Percentiles rank a stretch among this genome's conserved stretches.
Evolutionary conservation across 2,888 invertebrate species (phyloP).

Genomic region (Scaptomyza reducta): DNA sequence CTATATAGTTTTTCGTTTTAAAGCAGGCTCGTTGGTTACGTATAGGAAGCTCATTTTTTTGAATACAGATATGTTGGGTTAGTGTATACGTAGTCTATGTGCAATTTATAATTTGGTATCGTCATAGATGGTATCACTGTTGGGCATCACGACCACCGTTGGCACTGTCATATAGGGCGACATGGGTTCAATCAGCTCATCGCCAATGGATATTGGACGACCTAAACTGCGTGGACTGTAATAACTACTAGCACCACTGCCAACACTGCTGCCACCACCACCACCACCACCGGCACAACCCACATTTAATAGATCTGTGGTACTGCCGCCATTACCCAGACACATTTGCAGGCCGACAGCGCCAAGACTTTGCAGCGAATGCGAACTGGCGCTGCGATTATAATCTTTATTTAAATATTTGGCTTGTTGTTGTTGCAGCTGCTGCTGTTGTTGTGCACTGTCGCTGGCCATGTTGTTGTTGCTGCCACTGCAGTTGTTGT

Average conservation of each 20-base stretch:
- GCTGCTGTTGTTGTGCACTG: constrained; percentile 41
- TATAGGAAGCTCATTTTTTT: constrained; percentile 49
- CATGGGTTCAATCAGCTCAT: constrained; percentile 68
- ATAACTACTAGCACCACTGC: constrained; percentile 42
- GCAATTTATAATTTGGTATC: constrained; percentile 82
- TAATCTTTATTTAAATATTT: constrained; percentile 75
- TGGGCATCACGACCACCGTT: constrained; percentile 83
- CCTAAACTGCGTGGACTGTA: constrained; percentile 33
- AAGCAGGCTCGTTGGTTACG: constrained; percentile 21
- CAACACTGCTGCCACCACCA: constrained; percentile 41
- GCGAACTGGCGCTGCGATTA: constrained; percentile 81
- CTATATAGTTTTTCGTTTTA: neutral
- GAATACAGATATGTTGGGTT: constrained; percentile 57
- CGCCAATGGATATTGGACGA: constrained; percentile 62
- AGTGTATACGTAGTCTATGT: neutral
- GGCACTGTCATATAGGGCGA: constrained; percentile 63
- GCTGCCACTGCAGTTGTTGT: constrained; percentile 59
- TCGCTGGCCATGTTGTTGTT: constrained; percentile 43
- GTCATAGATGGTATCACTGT: constrained; percentile 75
- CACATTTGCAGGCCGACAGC: constrained; percentile 42
- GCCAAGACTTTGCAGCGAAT: constrained; percentile 78
- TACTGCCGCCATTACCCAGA: constrained; percentile 64
- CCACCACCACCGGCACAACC: constrained; percentile 35
- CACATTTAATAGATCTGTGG: constrained; percentile 55
- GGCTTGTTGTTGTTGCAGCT: constrained; percentile 34